phyloP scores from a whole-genome alignment of 2,888 invertebrate genomes.

The Acholoe squamosa region DNA sequence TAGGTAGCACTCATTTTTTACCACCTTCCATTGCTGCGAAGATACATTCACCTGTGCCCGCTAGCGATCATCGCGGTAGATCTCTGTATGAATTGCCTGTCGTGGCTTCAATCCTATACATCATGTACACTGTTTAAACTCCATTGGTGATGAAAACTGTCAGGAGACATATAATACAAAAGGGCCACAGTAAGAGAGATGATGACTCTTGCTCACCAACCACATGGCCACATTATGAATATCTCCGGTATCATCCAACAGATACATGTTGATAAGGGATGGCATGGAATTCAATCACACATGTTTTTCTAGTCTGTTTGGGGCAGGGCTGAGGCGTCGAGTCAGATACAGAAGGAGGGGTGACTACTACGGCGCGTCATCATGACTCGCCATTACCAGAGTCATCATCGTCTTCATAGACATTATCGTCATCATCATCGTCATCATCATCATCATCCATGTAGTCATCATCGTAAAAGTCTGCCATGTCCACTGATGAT shows the following conservation, averaged over 20 bases:
- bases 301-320: constrained; percentile 14
- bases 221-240: not conserved
- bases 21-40: not conserved
- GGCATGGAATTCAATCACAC: constrained; percentile 53
- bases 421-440: constrained; percentile 75
- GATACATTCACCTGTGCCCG: not conserved
- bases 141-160: constrained; percentile 28
- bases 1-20: not conserved
- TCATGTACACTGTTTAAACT: constrained; percentile 21
- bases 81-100: not conserved
- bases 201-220: not conserved
- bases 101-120: not conserved
- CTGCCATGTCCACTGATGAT: constrained; percentile 94
- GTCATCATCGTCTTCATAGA: constrained; percentile 75
- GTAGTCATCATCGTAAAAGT: constrained; percentile 91
- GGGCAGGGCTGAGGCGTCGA: constrained; percentile 42
- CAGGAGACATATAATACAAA: constrained; percentile 25
- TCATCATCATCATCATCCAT: constrained; percentile 71
- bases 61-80: not conserved
- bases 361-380: constrained; percentile 52
- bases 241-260: constrained; percentile 12
- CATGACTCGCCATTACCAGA: constrained; percentile 72
- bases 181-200: not conserved
- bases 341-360: constrained; percentile 42
- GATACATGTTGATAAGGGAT: constrained; percentile 6